phyloP scores from a whole-genome alignment of 2,113 vertebrate species.

The Hydropotes inermis region DNA sequence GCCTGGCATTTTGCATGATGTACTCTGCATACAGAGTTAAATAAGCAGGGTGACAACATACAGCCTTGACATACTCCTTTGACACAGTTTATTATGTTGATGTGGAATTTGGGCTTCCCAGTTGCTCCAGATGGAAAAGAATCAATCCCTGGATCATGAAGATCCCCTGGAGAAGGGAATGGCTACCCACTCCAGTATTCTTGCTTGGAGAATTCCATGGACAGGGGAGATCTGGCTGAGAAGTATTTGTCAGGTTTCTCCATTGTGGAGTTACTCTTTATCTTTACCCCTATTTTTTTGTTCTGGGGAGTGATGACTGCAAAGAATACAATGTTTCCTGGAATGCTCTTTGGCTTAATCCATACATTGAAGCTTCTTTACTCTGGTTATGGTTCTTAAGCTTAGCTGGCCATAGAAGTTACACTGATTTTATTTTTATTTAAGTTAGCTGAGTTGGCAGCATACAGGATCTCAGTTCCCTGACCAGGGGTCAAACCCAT shows the following conservation, averaged over 20 bases:
- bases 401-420: not conserved
- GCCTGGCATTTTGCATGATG: no score
- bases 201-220: not conserved
- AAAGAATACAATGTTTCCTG: not conserved
- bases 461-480: not conserved
- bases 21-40: no score
- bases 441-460: not conserved
- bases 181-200: not conserved
- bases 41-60: no score
- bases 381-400: not conserved
- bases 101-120: not conserved
- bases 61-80: no score
- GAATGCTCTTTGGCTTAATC: not conserved
- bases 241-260: not conserved
- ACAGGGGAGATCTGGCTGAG: not conserved
- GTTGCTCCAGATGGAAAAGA: not conserved
- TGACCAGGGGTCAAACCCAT: not conserved
- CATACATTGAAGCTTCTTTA: not conserved
- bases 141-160: not conserved
- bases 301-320: not conserved
- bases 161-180: not conserved
- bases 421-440: not conserved
- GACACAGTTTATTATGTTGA: not conserved
- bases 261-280: not conserved
- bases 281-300: not conserved